phyloP scores from a whole-genome alignment of 2,888 invertebrate genomes.

The Slavum lentiscoides region DNA sequence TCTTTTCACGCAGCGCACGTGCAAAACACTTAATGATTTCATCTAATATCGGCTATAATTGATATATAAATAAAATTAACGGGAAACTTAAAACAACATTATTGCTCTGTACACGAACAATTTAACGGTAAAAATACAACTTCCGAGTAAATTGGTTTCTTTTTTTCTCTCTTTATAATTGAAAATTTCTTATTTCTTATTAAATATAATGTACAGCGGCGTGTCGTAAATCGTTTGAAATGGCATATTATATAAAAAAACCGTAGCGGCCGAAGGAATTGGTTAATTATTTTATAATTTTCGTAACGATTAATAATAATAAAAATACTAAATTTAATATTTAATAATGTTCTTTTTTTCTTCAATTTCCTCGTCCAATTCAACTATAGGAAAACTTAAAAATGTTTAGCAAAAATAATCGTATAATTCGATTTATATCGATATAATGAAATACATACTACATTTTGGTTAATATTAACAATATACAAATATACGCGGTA shows the following conservation, averaged over 20 bases:
- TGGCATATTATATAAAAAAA: neutral
- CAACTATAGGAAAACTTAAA: too few species aligned
- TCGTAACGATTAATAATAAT: neutral
- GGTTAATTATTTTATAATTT: neutral
- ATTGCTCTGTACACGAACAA: neutral
- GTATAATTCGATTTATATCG: too few species aligned
- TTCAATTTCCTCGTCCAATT: too few species aligned
- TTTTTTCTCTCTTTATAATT: constrained; percentile 9
- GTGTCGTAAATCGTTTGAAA: neutral
- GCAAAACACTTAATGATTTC: constrained; percentile 11
- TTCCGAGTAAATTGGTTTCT: constrained; percentile 23
- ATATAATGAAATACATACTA: too few species aligned
- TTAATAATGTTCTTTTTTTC: too few species aligned
- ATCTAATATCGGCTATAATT: too few species aligned
- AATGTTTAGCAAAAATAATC: too few species aligned
- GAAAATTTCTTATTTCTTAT: constrained; percentile 17
- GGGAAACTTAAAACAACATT: constrained; percentile 17
- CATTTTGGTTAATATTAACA: too few species aligned
- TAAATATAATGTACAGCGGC: too few species aligned
- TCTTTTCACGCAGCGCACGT: neutral
- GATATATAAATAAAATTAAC: constrained; percentile 25
- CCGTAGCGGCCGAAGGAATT: neutral
- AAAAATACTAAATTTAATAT: too few species aligned
- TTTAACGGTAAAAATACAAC: constrained; percentile 29
- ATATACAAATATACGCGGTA: too few species aligned